Conservation (phyloP, 2,888 invertebrate species). For the Sceliomorpha sp. region DNA sequence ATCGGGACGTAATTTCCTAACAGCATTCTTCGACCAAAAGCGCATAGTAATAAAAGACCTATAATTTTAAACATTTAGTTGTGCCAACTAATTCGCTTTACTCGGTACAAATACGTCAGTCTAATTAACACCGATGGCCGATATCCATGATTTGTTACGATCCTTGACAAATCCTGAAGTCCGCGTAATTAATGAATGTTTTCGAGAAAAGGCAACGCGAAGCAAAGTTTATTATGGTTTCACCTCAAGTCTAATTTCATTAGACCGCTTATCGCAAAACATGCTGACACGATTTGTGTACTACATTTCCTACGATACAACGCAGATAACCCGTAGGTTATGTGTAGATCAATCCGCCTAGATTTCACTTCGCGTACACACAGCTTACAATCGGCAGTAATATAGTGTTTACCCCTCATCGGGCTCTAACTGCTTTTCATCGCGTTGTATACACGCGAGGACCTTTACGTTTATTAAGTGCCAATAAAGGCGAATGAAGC, state of each 20-base stretch:
- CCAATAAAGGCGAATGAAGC: conserved; percentile 14
- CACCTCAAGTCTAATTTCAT: conserved; percentile 7
- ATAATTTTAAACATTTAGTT: too few species aligned
- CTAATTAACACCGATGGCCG: too few species aligned
- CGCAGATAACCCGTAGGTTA: conserved; percentile 7
- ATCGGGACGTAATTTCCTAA: too few species aligned
- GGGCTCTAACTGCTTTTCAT: conserved; percentile 10
- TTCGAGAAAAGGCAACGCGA: neutral
- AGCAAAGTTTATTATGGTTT: conserved; percentile 12
- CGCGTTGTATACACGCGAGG: conserved; percentile 11
- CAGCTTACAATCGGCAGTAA: conserved; percentile 15
- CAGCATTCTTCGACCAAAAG: too few species aligned
- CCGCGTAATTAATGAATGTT: too few species aligned
- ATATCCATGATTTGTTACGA: too few species aligned
- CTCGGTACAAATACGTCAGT: too few species aligned
- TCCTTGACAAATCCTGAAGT: too few species aligned
- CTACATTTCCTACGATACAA: conserved; percentile 7
- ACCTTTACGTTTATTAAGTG: conserved; percentile 6
- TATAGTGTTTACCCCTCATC: conserved; percentile 4
- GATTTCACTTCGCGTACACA: conserved; percentile 1
- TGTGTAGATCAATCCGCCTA: conserved; percentile 11
- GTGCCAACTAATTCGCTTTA: too few species aligned
- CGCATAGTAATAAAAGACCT: too few species aligned
- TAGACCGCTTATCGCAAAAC: conserved; percentile 5
- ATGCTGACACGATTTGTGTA: conserved; percentile 8